Evolutionary conservation across 1,140 invertebrate species (phyloP).

Genomic region (Achroia grisella): DNA sequence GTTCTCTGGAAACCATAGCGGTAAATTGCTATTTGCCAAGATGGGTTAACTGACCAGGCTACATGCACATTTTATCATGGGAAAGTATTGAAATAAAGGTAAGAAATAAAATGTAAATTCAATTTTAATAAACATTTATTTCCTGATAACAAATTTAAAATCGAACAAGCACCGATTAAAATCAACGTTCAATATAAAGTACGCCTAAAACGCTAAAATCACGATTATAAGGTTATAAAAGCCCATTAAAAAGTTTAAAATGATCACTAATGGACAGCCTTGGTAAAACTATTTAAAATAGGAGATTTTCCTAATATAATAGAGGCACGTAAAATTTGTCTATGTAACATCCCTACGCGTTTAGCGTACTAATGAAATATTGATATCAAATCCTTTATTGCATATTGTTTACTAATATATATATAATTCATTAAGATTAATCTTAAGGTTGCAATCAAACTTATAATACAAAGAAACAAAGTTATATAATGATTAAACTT

Average conservation of each 20-base stretch:
- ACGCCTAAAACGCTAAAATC: conserved; percentile 26
- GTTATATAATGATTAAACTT: no score
- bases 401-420: no score
- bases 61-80: no score
- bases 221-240: conserved; percentile 24
- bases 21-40: no score
- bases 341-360: conserved; percentile 30
- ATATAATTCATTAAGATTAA: no score
- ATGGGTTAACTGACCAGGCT: no score
- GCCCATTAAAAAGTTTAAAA: conserved; percentile 24
- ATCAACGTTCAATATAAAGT: conserved; percentile 21
- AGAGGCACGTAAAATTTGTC: conserved; percentile 15
- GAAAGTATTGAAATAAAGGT: no score
- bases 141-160: conserved; percentile 25
- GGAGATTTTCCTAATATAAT: conserved; percentile 15
- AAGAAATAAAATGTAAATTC: no score
- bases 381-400: no score
- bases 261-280: conserved; percentile 7
- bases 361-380: conserved; percentile 20
- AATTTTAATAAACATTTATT: conserved; percentile 6
- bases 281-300: conserved; percentile 20
- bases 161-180: conserved; percentile 26
- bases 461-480: no score
- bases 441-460: no score
- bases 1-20: no score